A percentile compares a stretch with the other conserved stretches of the same genome.
These are phyloP conservation scores for Hucho hucho DNA, from an alignment of 2,113 vertebrate genomes.

Conservation along the genomic window DNA sequence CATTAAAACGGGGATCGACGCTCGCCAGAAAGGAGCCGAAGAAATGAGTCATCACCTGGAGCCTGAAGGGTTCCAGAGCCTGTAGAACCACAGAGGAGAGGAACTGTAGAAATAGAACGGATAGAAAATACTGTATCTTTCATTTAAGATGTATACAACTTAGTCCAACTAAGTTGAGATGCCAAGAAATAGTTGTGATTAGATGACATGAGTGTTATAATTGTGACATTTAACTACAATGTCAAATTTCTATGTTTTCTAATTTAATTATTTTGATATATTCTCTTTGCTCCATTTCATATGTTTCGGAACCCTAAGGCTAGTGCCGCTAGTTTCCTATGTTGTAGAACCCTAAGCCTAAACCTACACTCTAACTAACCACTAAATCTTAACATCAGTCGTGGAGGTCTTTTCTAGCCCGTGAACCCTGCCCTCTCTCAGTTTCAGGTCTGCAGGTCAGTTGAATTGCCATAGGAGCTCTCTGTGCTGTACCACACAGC, in stretches of 20 bases:
- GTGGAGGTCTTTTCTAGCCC: not conserved
- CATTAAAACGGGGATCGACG: slow-evolving; percentile 50
- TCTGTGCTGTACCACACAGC: not conserved
- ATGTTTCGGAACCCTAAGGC: not conserved
- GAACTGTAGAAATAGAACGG: slow-evolving; percentile 17
- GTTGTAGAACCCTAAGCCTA: not conserved
- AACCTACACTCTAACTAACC: not conserved
- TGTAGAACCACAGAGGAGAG: slow-evolving; percentile 29
- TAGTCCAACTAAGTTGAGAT: not conserved
- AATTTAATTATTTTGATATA: not conserved
- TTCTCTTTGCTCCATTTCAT: not conserved
- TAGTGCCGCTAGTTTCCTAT: not conserved
- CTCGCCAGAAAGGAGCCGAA: slow-evolving; percentile 67
- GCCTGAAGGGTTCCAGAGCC: slow-evolving; percentile 38
- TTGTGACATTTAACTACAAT: not conserved
- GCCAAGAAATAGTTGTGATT: not conserved
- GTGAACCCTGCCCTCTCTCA: not conserved
- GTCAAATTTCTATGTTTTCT: not conserved
- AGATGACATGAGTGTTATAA: not conserved
- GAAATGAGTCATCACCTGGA: slow-evolving; percentile 58
- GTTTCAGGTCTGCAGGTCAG: not conserved
- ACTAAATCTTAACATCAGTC: not conserved
- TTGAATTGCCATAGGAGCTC: not conserved
- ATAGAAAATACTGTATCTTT: slow-evolving; percentile 8
- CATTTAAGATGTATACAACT: not conserved